Percentiles rank a stretch among this genome's conserved stretches.
phyloP scores from a whole-genome alignment of 2,888 invertebrate genomes.

The Nysson spinosus region DNA sequence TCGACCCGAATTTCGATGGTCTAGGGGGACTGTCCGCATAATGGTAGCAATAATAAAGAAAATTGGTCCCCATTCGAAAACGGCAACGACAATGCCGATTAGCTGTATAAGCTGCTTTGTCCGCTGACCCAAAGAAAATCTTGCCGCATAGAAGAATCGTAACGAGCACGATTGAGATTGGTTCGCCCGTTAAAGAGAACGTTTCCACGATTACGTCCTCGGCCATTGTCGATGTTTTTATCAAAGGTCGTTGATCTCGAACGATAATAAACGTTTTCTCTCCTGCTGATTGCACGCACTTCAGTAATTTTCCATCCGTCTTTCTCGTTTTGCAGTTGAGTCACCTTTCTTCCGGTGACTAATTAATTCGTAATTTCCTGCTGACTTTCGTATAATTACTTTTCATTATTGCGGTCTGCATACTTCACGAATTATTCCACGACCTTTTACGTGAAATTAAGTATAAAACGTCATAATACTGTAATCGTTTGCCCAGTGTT shows the following conservation, averaged over 20 bases:
- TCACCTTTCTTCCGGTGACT: slow-evolving; percentile 4
- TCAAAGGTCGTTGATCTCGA: slow-evolving; percentile 30
- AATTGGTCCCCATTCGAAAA: slow-evolving; percentile 10
- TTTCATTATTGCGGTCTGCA: too few relatives aligned
- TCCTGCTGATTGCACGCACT: not conserved
- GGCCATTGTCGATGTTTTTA: slow-evolving; percentile 21
- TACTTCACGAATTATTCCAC: too few relatives aligned
- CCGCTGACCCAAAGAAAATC: slow-evolving; percentile 4
- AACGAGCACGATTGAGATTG: slow-evolving; percentile 14
- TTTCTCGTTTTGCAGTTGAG: not conserved
- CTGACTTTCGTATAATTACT: not conserved
- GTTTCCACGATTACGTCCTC: slow-evolving; percentile 22
- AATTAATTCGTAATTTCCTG: not conserved
- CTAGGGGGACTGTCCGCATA: slow-evolving; percentile 2
- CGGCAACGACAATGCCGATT: slow-evolving; percentile 15
- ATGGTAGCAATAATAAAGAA: slow-evolving; percentile 13
- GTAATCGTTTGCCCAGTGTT: too few relatives aligned
- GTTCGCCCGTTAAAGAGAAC: slow-evolving; percentile 9
- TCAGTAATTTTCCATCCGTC: not conserved
- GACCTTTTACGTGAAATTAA: too few relatives aligned
- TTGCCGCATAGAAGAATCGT: slow-evolving; percentile 5
- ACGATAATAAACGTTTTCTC: slow-evolving; percentile 14
- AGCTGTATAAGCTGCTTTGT: slow-evolving; percentile 4
- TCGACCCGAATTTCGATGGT: slow-evolving; percentile 25
- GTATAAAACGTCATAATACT: too few relatives aligned